Base-by-base conservation (phyloP, 2,888 invertebrate genomes). In the Acleris literana region DNA sequence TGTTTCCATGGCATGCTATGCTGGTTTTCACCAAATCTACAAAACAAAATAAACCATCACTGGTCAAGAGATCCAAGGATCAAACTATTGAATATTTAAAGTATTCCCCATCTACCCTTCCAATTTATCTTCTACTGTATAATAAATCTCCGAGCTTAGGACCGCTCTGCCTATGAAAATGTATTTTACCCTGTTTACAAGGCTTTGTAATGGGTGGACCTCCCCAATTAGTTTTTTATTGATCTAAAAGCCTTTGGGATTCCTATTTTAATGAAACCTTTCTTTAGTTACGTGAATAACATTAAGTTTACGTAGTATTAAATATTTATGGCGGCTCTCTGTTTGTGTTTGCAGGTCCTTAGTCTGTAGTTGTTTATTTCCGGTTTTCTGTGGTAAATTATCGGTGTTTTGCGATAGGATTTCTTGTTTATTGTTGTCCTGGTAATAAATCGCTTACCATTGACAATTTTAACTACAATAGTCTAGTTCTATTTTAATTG, bases 221-320 rank as follows among this genome's bases (percentile, higher is more conserved):
- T 49, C 63, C 68, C 76, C 76, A 77, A 77, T 76, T 77, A 76
- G 74, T 73, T 72, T 70, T 64, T 74, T 76, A 75, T 76, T 77
- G 74, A 78, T 76, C 73, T 70, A 64, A 71, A 76, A 72, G 73
- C 72, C 72, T 72, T 72, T 68, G 70, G 70, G 72, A 71, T 65
- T 78, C 76, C 74, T 74, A 77, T 77, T 80, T 78, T 80, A 81
- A 79, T 78, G 73, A 75, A 77, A 74, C 76, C 72, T 69, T 75
- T 76, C 74, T 78, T 75, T 75, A 76, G 74, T 73, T 74, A 70
- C 74, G 71, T 68, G 73, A 74, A 75, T 75, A 72, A 64, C 61
- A 69, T 75, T 64, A 43, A 44, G 39, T 55, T 60, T 51, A 55
- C 29, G 44, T 13, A 63, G 65, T 57, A 69, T 74, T 74, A 76